Evolutionary conservation across 2,797 vertebrate species (phyloP).

Genomic region (Botia almorhae): DNA sequence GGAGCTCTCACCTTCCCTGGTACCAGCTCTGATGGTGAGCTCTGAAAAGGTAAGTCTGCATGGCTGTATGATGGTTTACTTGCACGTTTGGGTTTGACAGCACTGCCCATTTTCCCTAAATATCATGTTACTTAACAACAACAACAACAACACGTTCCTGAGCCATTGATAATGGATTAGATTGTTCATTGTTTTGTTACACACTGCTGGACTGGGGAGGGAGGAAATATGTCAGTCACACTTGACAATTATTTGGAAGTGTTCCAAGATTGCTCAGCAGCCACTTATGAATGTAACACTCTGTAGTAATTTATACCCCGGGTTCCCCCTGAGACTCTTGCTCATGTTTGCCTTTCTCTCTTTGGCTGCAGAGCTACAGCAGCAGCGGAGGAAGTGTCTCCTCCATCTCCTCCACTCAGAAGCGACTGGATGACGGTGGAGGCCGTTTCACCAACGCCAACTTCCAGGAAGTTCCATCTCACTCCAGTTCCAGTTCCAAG

Average conservation of each 20-base stretch:
- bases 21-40: conserved; percentile 91
- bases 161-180: neutral
- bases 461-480: conserved; percentile 95
- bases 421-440: conserved; percentile 85
- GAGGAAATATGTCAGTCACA: neutral
- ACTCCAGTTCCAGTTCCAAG: conserved; percentile 77
- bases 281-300: neutral
- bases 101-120: neutral
- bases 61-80: neutral
- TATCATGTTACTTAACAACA: conserved; percentile 12
- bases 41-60: conserved; percentile 90
- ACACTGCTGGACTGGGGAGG: neutral
- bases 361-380: conserved; percentile 74
- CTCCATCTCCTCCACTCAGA: conserved; percentile 87
- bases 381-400: conserved; percentile 73
- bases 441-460: conserved; percentile 97
- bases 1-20: conserved; percentile 89
- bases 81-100: neutral
- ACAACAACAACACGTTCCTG: neutral
- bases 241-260: conserved; percentile 3
- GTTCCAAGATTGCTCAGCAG: neutral
- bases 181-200: neutral
- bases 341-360: neutral
- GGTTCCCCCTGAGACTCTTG: neutral
- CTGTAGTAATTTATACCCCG: neutral